A percentile compares a stretch with the other conserved stretches of the same genome.
phyloP scores from a whole-genome alignment of 2,113 vertebrate genomes.

The Ancistrus triradiatus region DNA sequence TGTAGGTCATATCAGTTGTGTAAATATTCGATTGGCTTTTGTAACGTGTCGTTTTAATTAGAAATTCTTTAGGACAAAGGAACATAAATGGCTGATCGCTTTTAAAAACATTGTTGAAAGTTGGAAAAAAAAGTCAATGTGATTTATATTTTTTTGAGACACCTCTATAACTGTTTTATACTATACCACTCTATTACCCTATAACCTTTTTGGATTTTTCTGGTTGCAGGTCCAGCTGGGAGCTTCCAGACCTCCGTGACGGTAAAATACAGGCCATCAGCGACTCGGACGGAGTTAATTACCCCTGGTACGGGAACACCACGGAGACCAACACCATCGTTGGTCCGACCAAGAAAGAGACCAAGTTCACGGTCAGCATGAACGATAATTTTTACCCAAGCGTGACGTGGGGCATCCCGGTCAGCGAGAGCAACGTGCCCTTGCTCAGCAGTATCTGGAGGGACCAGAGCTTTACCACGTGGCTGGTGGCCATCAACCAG shows the following conservation, averaged over 20 bases:
- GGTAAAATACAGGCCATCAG: slow-evolving; percentile 91
- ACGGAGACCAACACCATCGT: slow-evolving; percentile 91
- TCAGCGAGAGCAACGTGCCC: slow-evolving; percentile 88
- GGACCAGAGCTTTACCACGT: slow-evolving; percentile 96
- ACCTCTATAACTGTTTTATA: too few relatives aligned
- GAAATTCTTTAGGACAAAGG: too few relatives aligned
- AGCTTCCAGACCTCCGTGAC: slow-evolving; percentile 87
- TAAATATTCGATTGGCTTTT: too few relatives aligned
- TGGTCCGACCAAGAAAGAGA: slow-evolving; percentile 89
- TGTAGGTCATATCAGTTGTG: too few relatives aligned
- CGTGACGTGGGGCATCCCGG: slow-evolving; percentile 94
- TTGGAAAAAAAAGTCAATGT: too few relatives aligned
- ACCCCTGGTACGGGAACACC: slow-evolving; percentile 98
- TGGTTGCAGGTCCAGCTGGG: slow-evolving; percentile 97
- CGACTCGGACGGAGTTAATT: slow-evolving; percentile 94
- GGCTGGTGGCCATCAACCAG: slow-evolving; percentile 93
- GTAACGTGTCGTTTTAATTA: too few relatives aligned
- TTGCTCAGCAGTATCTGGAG: slow-evolving; percentile 87
- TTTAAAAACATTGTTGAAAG: too few relatives aligned
- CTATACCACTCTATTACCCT: too few relatives aligned
- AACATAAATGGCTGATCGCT: too few relatives aligned
- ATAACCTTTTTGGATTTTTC: too few relatives aligned
- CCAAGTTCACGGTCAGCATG: slow-evolving; percentile 92
- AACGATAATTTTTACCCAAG: slow-evolving; percentile 99
- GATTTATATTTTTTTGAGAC: too few relatives aligned